A percentile compares a stretch with the other conserved stretches of the same genome.
These are phyloP conservation scores for Ernsta delagoae DNA, from an alignment of 2,888 invertebrate species.

Conservation along the genomic window DNA sequence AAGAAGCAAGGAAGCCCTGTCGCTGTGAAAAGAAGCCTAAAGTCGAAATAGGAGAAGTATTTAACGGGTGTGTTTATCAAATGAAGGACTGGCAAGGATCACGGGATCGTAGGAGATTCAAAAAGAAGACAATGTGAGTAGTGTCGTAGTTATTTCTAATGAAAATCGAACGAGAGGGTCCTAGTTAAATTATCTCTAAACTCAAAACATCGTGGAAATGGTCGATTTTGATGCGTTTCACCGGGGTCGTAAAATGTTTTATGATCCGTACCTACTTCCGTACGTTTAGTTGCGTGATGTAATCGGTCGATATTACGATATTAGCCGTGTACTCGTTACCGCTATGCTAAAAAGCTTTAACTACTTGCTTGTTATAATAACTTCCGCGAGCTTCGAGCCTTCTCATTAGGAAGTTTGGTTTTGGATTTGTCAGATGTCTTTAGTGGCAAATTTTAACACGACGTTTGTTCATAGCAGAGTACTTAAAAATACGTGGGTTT, in stretches of 20 bases:
- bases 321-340: conserved; percentile 12
- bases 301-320: conserved; percentile 21
- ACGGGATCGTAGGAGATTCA: too few relatives aligned
- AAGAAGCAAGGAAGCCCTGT: too few relatives aligned
- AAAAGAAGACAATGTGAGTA: too few relatives aligned
- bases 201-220: conserved; percentile 5
- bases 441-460: neutral
- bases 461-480: too few relatives aligned
- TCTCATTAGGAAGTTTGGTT: conserved; percentile 4
- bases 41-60: too few relatives aligned
- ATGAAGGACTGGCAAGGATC: too few relatives aligned
- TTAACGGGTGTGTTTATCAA: too few relatives aligned
- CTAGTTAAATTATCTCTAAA: neutral
- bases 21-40: too few relatives aligned
- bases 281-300: conserved; percentile 54
- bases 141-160: neutral
- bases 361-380: neutral
- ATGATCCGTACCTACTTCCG: conserved; percentile 47
- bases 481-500: too few relatives aligned
- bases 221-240: conserved; percentile 25
- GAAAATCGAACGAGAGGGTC: neutral
- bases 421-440: conserved; percentile 6
- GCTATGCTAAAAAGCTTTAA: conserved; percentile 15
- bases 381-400: neutral
- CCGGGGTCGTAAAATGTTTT: conserved; percentile 50